Conservation (phyloP, 2,113 vertebrate genomes). For the Nothobranchius kuhntae region DNA sequence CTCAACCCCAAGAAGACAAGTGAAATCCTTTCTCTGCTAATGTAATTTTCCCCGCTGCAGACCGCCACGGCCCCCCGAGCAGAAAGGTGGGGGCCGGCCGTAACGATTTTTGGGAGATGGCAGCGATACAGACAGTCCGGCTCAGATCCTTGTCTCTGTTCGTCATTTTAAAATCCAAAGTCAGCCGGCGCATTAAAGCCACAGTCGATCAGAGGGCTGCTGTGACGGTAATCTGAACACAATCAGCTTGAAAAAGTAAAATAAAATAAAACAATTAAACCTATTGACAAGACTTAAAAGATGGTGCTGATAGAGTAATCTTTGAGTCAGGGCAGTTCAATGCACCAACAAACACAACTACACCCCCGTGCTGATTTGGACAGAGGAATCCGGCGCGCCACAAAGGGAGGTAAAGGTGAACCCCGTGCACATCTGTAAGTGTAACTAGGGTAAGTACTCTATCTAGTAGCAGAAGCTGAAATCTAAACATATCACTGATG, state of each 20-base stretch:
- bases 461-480: slow-evolving; percentile 43
- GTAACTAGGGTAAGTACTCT: slow-evolving; percentile 66
- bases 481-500: slow-evolving; percentile 33
- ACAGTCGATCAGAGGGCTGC: slow-evolving; percentile 43
- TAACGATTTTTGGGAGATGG: slow-evolving; percentile 64
- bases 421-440: slow-evolving; percentile 46
- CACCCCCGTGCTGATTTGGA: slow-evolving; percentile 15
- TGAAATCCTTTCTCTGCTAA: slow-evolving; percentile 58
- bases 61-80: slow-evolving; percentile 31
- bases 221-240: slow-evolving; percentile 53
- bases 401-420: slow-evolving; percentile 42
- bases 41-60: slow-evolving; percentile 57
- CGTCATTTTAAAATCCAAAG: slow-evolving; percentile 33
- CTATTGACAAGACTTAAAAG: slow-evolving; percentile 6
- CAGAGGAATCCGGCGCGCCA: slow-evolving; percentile 27
- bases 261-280: slow-evolving; percentile 2
- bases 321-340: background rate
- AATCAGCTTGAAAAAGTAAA: slow-evolving; percentile 17
- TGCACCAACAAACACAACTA: background rate
- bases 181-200: slow-evolving; percentile 36
- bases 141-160: slow-evolving; percentile 53
- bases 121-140: slow-evolving; percentile 49
- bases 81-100: slow-evolving; percentile 16
- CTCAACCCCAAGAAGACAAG: slow-evolving; percentile 45
- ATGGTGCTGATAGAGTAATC: background rate